Conservation (phyloP, 2,113 vertebrate genomes). For the Engraulis encrasicolus region DNA sequence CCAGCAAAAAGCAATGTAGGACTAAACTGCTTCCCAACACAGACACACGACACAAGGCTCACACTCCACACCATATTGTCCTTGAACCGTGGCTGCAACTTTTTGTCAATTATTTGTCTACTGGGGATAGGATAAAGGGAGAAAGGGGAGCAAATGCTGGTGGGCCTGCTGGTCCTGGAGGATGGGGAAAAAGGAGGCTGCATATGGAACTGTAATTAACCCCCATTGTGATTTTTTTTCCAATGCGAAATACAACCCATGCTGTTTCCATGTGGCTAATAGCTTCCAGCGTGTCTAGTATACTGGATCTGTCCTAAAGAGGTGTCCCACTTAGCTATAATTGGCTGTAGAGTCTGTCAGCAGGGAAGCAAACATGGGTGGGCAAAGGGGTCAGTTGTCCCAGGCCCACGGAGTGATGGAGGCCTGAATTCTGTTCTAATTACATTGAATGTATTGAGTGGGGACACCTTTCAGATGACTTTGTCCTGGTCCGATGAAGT, state of each 20-base stretch:
- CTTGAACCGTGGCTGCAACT: slow-evolving; percentile 32
- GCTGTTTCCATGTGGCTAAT: not conserved
- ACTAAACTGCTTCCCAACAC: slow-evolving; percentile 14
- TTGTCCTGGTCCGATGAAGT: too few relatives aligned
- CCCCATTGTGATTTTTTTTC: not conserved
- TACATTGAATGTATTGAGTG: too few relatives aligned
- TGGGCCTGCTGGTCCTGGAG: not conserved
- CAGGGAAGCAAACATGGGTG: not conserved
- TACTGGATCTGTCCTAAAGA: not conserved
- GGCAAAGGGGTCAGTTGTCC: too few relatives aligned
- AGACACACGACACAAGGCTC: not conserved
- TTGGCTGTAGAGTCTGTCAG: not conserved
- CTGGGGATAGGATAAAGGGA: not conserved
- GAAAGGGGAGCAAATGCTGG: too few relatives aligned
- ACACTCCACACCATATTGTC: slow-evolving; percentile 20
- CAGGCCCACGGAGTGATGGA: not conserved
- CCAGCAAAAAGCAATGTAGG: slow-evolving; percentile 15
- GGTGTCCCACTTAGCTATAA: not conserved
- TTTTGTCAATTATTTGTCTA: not conserved
- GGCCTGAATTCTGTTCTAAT: too few relatives aligned
- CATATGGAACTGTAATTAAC: slow-evolving; percentile 15
- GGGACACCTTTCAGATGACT: too few relatives aligned
- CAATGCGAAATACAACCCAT: not conserved
- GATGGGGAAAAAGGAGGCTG: not conserved
- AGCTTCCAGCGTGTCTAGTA: not conserved